Base-by-base conservation (phyloP, 2,888 invertebrate species). In the Lacanobia oleracea region DNA sequence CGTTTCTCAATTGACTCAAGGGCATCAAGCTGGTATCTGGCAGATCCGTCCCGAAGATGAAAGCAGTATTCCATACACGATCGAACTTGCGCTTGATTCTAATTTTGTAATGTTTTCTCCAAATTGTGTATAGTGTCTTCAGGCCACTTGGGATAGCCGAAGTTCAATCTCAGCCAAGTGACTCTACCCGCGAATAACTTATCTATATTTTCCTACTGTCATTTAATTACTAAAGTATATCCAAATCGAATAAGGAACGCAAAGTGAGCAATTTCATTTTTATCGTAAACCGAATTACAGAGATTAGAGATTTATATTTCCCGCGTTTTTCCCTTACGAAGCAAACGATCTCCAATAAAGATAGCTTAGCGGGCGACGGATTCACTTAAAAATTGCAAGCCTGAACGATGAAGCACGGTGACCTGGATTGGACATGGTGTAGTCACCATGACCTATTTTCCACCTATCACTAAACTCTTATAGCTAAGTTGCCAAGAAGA, bases 291-390 rank as follows among this genome's bases (percentile, higher is more conserved):
- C 54, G 63, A 68, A 75, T 54, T 50, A 53, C 10, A 62, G 18
- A 59, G 71, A 78, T 78, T 71, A 77, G 37, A 66, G 63, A 77
- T 79, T 71, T 81, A 81, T 71, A 82, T 64, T 72, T 64, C 53
- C 56, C 43, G 77, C 60, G 37, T 57, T 77, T 81, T 72, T 51
- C 56, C 61, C 33, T 71, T 51, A 54, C 54, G 40, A 71, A 60
- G 82, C 66, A 64, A 77, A 71, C 59, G 82, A 81, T 79, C 82
- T 66, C 40, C 48, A 72, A 77, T 81, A 77, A 72, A 79, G 77
- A 79, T 82, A 79, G 40, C 61, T 37, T n/a, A 40, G 62, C 51
- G 27, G 18, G 45, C 53, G 37, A 60, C 21, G 57, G 59, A 54
- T 66, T 68, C 40, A 82, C 78, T 79, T 62, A 68, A 79, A 79